A percentile compares a stretch with the other conserved stretches of the same genome.
Evolutionary conservation across 2,797 vertebrate genomes (phyloP).

Genomic region (Ctenopoma multispine): DNA sequence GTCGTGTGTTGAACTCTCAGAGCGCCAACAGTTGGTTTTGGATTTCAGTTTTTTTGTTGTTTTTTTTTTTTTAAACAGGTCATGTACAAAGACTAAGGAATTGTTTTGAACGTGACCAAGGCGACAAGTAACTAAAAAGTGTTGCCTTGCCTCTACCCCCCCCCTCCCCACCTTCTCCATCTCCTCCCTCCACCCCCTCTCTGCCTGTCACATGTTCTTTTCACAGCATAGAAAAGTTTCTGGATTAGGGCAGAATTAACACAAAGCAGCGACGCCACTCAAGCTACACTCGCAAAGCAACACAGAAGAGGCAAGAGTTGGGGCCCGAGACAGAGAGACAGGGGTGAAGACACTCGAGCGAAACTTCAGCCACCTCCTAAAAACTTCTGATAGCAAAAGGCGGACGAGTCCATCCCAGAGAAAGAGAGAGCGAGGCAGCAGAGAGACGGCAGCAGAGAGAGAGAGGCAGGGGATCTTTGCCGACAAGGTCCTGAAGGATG

Average conservation of each 20-base stretch:
- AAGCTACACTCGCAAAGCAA: constrained; percentile 75
- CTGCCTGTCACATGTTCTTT: constrained; percentile 86
- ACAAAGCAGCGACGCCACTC: constrained; percentile 84
- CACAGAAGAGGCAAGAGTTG: constrained; percentile 66
- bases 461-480: constrained; percentile 77
- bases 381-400: constrained; percentile 49
- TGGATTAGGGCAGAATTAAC: constrained; percentile 87
- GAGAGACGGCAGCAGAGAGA: constrained; percentile 43
- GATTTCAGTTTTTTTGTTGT: background rate
- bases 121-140: constrained; percentile 71
- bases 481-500: constrained; percentile 80
- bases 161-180: background rate
- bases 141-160: constrained; percentile 41
- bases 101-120: constrained; percentile 59
- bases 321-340: constrained; percentile 60
- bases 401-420: constrained; percentile 55
- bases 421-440: constrained; percentile 53
- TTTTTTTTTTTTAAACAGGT: constrained; percentile 17
- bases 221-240: constrained; percentile 89
- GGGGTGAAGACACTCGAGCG: constrained; percentile 59
- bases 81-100: constrained; percentile 13
- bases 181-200: constrained; percentile 53
- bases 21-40: background rate
- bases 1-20: background rate
- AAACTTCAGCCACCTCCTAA: constrained; percentile 58